Percentiles rank a stretch among this genome's conserved stretches.
Evolutionary conservation across 2,113 vertebrate genomes (phyloP).

Genomic region (pig (Sus scrofa)): T2T-Sscrofa CM000829.6:68522501-68523000

Average conservation of each 20-base stretch:
- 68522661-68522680: no score
- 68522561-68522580: background rate
- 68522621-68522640: background rate
- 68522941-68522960: background rate
- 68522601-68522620: constrained; percentile 5
- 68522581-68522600: background rate
- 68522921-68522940: background rate
- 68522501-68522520: background rate
- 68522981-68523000: background rate
- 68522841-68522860: background rate
- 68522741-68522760: background rate
- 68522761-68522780: background rate
- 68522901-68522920: constrained; percentile 43
- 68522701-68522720: background rate
- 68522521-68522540: constrained; percentile 28
- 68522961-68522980: background rate
- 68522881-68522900: background rate
- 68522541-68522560: constrained; percentile 36
- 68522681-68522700: no score
- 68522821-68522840: background rate
- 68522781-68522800: background rate
- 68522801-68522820: background rate
- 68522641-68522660: background rate
- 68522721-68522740: background rate
- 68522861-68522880: background rate